Evolutionary conservation across 2,888 invertebrate genomes (phyloP).

Genomic region (Pyrrhosoma nymphula): DNA sequence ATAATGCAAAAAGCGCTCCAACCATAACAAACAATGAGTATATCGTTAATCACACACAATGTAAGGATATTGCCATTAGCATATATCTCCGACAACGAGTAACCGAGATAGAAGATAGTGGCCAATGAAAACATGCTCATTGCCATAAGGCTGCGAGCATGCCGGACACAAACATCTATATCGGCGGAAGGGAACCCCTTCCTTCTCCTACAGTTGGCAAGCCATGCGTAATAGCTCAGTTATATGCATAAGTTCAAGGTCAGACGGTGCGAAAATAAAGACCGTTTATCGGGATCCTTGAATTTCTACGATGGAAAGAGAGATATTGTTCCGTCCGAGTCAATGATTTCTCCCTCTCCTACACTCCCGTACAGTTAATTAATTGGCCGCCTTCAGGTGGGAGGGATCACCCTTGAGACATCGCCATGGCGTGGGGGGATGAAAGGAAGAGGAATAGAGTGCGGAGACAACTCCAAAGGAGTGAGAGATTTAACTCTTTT

Average conservation of each 20-base stretch:
- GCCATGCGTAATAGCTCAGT: not conserved
- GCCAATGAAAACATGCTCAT: not conserved
- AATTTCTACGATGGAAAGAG: not conserved
- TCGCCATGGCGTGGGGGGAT: not conserved
- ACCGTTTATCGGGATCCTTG: constrained; percentile 11
- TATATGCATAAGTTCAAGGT: constrained; percentile 17
- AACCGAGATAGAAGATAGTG: not conserved
- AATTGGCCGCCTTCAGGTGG: not conserved
- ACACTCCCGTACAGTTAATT: not conserved
- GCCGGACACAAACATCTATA: not conserved
- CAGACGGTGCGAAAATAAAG: not conserved
- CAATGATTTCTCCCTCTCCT: not conserved
- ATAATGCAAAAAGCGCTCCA: no score
- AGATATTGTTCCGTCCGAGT: not conserved
- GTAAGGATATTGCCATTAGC: no score
- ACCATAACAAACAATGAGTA: no score
- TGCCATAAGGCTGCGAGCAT: not conserved
- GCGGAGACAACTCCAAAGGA: no score
- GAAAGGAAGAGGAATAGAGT: not conserved
- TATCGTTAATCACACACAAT: no score
- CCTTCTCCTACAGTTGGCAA: not conserved
- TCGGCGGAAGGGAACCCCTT: not conserved
- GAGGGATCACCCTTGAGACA: not conserved
- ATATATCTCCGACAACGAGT: not conserved
- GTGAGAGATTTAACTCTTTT: no score